A percentile compares a stretch with the other conserved stretches of the same genome.
These are phyloP conservation scores for Agelastica alni DNA, from an alignment of 2,888 invertebrate genomes.

Conservation along the genomic window DNA sequence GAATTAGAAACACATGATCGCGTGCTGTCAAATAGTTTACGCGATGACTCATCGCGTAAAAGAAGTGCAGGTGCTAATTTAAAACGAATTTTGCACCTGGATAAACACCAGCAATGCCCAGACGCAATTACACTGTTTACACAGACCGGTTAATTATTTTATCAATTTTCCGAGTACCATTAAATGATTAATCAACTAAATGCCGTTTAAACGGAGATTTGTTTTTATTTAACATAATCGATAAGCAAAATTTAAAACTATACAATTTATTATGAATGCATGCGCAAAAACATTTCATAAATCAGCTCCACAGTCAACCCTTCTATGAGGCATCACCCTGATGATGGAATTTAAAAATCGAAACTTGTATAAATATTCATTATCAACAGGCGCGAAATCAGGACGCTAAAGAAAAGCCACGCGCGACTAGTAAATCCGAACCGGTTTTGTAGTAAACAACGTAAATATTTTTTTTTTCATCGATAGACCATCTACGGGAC, in stretches of 20 bases:
- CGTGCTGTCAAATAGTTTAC: slow-evolving; percentile 13
- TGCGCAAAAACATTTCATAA: too few relatives aligned
- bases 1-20: slow-evolving; percentile 8
- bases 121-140: slow-evolving; percentile 21
- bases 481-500: slow-evolving; percentile 2
- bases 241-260: too few relatives aligned
- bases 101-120: slow-evolving; percentile 22
- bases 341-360: too few relatives aligned
- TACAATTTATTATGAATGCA: too few relatives aligned
- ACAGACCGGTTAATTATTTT: slow-evolving; percentile 15
- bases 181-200: slow-evolving; percentile 8
- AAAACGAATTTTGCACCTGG: slow-evolving; percentile 31
- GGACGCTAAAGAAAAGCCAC: too few relatives aligned
- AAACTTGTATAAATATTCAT: too few relatives aligned
- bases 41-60: slow-evolving; percentile 25
- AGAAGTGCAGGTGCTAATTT: slow-evolving; percentile 26
- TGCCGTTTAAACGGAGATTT: slow-evolving; percentile 12
- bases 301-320: too few relatives aligned
- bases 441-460: slow-evolving; percentile 18
- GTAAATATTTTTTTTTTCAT: slow-evolving; percentile 17
- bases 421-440: slow-evolving; percentile 14
- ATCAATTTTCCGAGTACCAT: slow-evolving; percentile 20
- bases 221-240: neutral
- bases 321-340: too few relatives aligned
- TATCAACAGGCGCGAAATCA: too few relatives aligned